Evolutionary conservation across 1,140 invertebrate species (phyloP), one percentile per base, ranked within the genome.

Genomic region (Musca domestica): DNA sequence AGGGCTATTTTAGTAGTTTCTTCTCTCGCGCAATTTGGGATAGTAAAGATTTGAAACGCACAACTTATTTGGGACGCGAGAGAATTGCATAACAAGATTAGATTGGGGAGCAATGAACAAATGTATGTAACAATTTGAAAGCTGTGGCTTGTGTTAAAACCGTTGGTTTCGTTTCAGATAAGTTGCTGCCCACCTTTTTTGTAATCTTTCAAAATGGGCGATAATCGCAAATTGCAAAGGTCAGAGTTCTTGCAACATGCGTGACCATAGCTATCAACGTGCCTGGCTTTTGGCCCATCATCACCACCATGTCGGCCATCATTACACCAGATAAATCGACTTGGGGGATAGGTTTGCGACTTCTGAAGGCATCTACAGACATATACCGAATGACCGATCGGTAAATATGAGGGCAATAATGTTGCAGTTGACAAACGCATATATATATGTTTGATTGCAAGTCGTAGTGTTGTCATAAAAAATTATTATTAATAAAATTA

Each of bases 271-370:
- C 69, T 56, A 0, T 75, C 74, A 19, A 72, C 75, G 46, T 79
- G 80, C n/a, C 80, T 74, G 65, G 74, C 72, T 49, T 76, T 80
- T 54, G 74, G 75, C 47, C 75, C 77, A 48, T 74, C 76, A 75
- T 78, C 72, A 49, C 75, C 77, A 48, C 74, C 76, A 75, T 79
- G 72, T 78, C 77, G 80, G 79, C 80, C 80, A 75, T 80, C 81
- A 71, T 77, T 83, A 83, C 91, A 92, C 83, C 82, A 83, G 71
- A 85, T 81, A 49, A 90, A 88, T 71, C 85, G 83, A 83, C 90
- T 90, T 72, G 89, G 89, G 74, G 91, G 91, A 77, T 92, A 89
- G 85, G 88, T 88, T 71, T 87, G 80, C 71, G 82, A 82, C 85
- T 85, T 85, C 76, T 88, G 78, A 74, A 91, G 82, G 83, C 91